A percentile compares a stretch with the other conserved stretches of the same genome.
These are phyloP conservation scores for Myotis brandtii DNA, from an alignment of 2,113 vertebrate species.

Conservation along the genomic window DNA sequence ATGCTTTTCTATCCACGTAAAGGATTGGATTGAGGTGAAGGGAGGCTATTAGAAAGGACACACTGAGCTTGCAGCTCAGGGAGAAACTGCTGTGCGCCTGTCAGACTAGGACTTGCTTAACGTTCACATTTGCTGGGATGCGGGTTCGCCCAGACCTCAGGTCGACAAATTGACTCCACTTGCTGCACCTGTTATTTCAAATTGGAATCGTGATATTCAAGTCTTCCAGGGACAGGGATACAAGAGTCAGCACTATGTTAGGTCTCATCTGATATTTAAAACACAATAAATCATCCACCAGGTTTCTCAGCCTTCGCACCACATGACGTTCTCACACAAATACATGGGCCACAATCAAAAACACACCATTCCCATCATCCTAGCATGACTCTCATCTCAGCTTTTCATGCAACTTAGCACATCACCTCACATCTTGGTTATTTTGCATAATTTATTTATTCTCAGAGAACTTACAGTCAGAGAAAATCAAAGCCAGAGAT, in stretches of 20 bases:
- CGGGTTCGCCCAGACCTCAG: constrained; percentile 1
- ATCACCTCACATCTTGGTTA: not conserved
- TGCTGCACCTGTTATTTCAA: constrained; percentile 60
- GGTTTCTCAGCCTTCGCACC: not conserved
- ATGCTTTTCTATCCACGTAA: constrained; percentile 66
- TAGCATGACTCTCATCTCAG: not conserved
- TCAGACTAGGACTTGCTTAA: constrained; percentile 55
- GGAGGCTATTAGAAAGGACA: constrained; percentile 51
- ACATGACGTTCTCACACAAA: not conserved
- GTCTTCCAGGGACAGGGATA: not conserved
- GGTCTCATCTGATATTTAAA: constrained; percentile 17
- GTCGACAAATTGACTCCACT: constrained; percentile 42
- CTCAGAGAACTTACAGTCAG: not conserved
- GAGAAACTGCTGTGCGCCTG: not conserved
- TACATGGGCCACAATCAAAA: not conserved
- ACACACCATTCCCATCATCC: not conserved
- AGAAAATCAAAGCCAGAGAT: constrained; percentile 19
- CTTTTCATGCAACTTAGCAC: not conserved
- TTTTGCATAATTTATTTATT: constrained; percentile 29
- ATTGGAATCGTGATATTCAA: constrained; percentile 41
- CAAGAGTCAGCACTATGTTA: not conserved
- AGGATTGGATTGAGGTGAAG: constrained; percentile 65
- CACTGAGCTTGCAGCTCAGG: not conserved
- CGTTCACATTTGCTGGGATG: constrained; percentile 7
- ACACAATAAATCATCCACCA: not conserved